Conservation (phyloP, 2,113 vertebrate species). For the Corythaeola cristata region DNA sequence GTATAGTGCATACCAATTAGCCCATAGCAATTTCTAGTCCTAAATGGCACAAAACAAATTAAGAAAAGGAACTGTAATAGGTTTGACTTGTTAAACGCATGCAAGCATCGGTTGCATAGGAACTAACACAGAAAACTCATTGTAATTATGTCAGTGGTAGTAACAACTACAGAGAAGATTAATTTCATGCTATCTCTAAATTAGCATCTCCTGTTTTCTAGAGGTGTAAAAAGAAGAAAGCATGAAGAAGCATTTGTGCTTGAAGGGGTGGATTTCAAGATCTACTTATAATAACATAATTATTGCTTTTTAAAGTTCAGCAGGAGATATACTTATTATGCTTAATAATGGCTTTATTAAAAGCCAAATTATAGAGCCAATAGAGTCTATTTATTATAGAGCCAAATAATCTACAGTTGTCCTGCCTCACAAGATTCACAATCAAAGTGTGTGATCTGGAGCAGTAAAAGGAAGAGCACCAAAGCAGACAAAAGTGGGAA, state of each 20-base stretch:
- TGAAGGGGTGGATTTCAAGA: conserved; percentile 5
- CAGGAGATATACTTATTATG: conserved; percentile 1
- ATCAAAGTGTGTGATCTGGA: not conserved
- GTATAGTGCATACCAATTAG: not conserved
- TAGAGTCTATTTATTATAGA: not conserved
- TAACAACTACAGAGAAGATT: not conserved
- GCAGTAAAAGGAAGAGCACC: not conserved
- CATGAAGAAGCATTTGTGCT: not conserved
- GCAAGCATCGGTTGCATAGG: not conserved
- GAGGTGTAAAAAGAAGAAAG: not conserved
- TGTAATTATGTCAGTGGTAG: not conserved
- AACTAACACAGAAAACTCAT: not conserved
- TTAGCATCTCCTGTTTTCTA: not conserved
- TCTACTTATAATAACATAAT: conserved; percentile 15
- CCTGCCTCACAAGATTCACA: not conserved
- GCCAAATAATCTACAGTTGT: conserved; percentile 36
- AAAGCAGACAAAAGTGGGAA: not conserved
- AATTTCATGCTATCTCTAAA: not conserved
- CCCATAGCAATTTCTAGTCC: not conserved
- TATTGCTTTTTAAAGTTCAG: conserved; percentile 10
- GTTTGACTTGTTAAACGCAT: not conserved
- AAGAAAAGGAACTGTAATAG: not conserved
- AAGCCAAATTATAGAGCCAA: not conserved
- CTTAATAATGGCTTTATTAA: not conserved
- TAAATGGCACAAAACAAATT: not conserved